These are phyloP conservation scores for Passer domesticus DNA, from an alignment of 2,113 vertebrate genomes.

Conservation along the genomic window DNA sequence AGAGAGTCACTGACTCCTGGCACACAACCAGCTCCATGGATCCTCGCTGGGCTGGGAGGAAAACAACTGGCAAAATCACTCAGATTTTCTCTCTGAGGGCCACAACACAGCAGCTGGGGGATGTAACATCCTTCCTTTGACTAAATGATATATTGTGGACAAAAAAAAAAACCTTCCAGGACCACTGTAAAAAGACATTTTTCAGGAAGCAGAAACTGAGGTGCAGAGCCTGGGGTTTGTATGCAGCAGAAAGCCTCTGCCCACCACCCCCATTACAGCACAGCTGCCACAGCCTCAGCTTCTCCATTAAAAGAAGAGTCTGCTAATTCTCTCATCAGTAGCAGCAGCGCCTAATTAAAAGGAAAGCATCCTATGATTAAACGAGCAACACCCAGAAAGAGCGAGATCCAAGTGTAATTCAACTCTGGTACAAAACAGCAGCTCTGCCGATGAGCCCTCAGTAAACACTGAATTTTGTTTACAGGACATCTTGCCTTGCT, in stretches of 20 bases:
- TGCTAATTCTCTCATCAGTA: slow-evolving; percentile 39
- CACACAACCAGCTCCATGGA: background rate
- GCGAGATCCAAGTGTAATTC: background rate
- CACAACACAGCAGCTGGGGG: background rate
- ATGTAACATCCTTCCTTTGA: background rate
- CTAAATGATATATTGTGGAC: background rate
- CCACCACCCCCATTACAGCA: background rate
- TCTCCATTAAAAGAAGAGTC: background rate
- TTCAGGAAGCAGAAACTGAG: background rate
- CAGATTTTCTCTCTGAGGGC: background rate
- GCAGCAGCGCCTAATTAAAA: slow-evolving; percentile 46
- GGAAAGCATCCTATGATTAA: slow-evolving; percentile 45
- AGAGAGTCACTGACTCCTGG: background rate
- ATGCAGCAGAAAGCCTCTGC: background rate
- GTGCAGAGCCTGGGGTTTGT: background rate
- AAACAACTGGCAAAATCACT: background rate
- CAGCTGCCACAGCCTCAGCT: background rate
- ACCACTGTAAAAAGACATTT: background rate
- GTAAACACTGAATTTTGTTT: slow-evolving; percentile 7
- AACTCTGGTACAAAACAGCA: background rate
- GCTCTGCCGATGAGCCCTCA: background rate
- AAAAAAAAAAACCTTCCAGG: background rate
- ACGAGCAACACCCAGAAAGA: background rate
- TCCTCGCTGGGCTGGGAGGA: accelerated
- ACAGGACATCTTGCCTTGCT: background rate